These are phyloP conservation scores for Microtus richardsoni DNA, from an alignment of 2,113 vertebrate species.

Conservation along the genomic window DNA sequence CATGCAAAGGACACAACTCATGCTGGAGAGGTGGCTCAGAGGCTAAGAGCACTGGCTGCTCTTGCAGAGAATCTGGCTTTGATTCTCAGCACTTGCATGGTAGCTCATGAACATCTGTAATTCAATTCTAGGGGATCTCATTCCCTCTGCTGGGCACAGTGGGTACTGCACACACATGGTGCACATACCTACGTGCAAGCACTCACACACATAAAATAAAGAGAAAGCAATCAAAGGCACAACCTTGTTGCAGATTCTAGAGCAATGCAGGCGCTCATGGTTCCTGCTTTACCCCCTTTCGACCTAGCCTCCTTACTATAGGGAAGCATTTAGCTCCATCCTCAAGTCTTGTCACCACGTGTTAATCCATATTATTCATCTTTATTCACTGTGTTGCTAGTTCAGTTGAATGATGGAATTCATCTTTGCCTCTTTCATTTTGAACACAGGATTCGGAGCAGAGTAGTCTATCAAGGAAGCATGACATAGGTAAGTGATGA, in stretches of 20 bases:
- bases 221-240: background rate
- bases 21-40: background rate
- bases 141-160: background rate
- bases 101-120: background rate
- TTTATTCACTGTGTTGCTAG: background rate
- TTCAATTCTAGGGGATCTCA: background rate
- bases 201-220: background rate
- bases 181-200: background rate
- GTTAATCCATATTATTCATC: background rate
- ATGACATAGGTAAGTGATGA: constrained; percentile 82
- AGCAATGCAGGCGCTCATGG: fast-evolving
- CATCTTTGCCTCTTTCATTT: constrained; percentile 64
- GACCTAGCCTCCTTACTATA: background rate
- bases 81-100: background rate
- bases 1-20: background rate
- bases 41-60: background rate
- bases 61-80: background rate
- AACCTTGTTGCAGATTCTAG: background rate
- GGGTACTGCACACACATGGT: background rate
- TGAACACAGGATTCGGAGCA: constrained; percentile 81
- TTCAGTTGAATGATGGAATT: background rate
- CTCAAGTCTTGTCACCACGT: background rate
- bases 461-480: constrained; percentile 72
- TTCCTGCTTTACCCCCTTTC: too few relatives aligned
- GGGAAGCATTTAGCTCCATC: background rate